Conservation (phyloP, 2,797 vertebrate genomes). For the Etheostoma nigrum region DNA sequence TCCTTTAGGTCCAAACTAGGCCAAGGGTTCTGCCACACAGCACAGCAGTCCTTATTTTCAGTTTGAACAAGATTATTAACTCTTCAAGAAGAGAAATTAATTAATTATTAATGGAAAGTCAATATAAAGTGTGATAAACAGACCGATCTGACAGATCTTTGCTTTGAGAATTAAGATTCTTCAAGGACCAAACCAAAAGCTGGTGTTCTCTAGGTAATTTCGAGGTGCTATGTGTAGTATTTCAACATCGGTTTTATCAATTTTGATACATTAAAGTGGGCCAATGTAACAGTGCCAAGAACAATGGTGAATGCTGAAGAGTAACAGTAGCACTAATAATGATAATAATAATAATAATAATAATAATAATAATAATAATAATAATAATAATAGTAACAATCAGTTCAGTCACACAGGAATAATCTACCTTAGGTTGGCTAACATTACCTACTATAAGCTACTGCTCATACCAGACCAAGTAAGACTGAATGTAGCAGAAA, state of each 20-base stretch:
- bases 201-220: constrained; percentile 16
- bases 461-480: no score
- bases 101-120: constrained; percentile 9
- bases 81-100: neutral
- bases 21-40: constrained; percentile 19
- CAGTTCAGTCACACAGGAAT: neutral
- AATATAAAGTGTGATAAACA: constrained; percentile 25
- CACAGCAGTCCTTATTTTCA: constrained; percentile 26
- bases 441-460: no score
- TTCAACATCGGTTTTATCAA: constrained; percentile 9
- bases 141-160: neutral
- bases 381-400: no score
- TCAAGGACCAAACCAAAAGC: neutral
- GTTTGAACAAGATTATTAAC: constrained; percentile 3
- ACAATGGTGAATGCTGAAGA: neutral
- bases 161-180: neutral
- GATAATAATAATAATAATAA: no score
- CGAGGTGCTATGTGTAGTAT: constrained; percentile 49
- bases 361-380: no score
- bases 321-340: no score
- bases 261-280: neutral
- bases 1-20: constrained; percentile 4
- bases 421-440: neutral
- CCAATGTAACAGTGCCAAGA: neutral
- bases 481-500: no score